Conservation (phyloP, 1,140 invertebrate species). For the Heliothis virescens region DNA sequence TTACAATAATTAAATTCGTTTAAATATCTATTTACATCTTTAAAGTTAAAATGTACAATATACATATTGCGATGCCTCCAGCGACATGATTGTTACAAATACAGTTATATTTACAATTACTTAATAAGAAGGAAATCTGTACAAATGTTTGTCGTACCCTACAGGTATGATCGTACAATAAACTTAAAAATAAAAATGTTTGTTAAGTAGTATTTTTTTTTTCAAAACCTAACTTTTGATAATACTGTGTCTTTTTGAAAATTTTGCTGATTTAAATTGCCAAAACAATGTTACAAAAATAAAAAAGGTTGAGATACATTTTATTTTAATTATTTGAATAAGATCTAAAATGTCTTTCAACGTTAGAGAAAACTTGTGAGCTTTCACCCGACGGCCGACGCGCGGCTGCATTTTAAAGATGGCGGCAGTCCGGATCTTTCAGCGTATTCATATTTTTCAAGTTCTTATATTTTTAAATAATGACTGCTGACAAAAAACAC, state of each 20-base stretch:
- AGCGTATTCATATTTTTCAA: background rate
- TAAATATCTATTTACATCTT: constrained; percentile 82
- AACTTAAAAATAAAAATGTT: background rate
- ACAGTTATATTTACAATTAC: constrained; percentile 43
- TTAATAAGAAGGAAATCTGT: constrained; percentile 44
- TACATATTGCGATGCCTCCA: constrained; percentile 69
- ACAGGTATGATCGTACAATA: background rate
- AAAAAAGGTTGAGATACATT: too few species aligned
- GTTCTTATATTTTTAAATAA: background rate
- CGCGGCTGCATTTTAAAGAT: too few species aligned
- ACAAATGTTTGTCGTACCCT: constrained; percentile 26
- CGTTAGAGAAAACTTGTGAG: too few species aligned
- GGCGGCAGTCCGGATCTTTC: background rate
- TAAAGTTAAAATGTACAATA: constrained; percentile 68
- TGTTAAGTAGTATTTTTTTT: background rate
- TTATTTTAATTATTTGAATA: too few species aligned
- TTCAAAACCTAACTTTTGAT: background rate
- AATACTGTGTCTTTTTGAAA: background rate
- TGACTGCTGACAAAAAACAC: constrained; percentile 11
- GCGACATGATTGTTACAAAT: constrained; percentile 38
- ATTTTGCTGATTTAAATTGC: background rate
- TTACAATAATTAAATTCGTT: constrained; percentile 83
- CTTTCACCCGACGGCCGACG: too few species aligned
- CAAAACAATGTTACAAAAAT: too few species aligned
- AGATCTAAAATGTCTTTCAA: too few species aligned